These are phyloP conservation scores for Halcyon malimbica DNA, from an alignment of 2,113 vertebrate genomes.

Conservation along the genomic window DNA sequence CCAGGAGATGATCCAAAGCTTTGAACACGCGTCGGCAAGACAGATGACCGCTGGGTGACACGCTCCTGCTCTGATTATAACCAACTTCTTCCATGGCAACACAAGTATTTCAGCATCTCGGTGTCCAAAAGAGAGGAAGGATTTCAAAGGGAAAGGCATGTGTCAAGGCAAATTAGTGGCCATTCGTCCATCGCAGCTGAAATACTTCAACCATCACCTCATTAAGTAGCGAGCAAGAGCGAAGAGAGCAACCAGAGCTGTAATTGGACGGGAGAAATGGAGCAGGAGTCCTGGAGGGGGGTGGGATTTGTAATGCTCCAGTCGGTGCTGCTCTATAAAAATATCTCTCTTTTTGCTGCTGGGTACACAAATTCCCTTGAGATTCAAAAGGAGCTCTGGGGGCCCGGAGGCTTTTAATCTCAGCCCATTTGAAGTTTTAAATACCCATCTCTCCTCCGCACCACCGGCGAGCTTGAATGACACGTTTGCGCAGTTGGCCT, in stretches of 20 bases:
- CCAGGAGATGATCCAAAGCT: background rate
- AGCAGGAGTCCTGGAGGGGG: background rate
- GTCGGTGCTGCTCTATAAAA: background rate
- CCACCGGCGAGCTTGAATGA: fast-evolving
- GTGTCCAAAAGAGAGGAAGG: background rate
- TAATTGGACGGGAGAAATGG: background rate
- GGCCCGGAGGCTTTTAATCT: background rate
- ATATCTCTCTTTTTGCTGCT: background rate
- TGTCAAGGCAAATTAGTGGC: background rate
- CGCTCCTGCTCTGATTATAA: background rate
- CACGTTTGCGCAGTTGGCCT: background rate
- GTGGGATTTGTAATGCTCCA: background rate
- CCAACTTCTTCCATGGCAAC: background rate
- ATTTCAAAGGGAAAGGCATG: background rate
- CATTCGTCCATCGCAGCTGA: background rate
- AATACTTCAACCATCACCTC: constrained; percentile 5
- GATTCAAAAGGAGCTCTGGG: background rate
- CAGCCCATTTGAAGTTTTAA: background rate
- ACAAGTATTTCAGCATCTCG: background rate
- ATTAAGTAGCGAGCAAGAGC: background rate
- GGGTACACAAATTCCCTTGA: background rate
- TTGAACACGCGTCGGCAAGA: background rate
- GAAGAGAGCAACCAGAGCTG: background rate
- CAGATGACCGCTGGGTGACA: background rate
- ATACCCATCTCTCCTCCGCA: background rate